Percentiles rank a stretch among this genome's conserved stretches.
phyloP scores from a whole-genome alignment of 2,113 vertebrate genomes.

The Pantherophis guttatus region DNA sequence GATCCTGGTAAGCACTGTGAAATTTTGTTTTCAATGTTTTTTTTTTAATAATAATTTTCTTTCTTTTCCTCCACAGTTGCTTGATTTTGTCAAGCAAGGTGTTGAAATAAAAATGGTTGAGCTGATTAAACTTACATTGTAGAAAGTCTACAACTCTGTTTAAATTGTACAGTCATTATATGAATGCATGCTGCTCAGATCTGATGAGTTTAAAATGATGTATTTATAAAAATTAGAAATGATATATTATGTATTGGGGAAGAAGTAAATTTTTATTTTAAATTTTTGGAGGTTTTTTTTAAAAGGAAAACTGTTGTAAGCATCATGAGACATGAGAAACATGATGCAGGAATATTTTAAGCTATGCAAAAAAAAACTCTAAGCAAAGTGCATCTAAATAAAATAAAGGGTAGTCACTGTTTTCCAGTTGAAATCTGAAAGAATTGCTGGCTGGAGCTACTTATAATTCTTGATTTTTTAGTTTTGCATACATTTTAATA shows the following conservation, averaged over 20 bases:
- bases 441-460: conserved; percentile 60
- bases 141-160: conserved; percentile 71
- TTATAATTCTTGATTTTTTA: conserved; percentile 60
- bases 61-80: conserved; percentile 34
- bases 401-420: conserved; percentile 52
- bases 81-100: conserved; percentile 70
- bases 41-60: conserved; percentile 47
- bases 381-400: conserved; percentile 40
- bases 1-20: conserved; percentile 69
- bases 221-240: conserved; percentile 75
- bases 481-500: conserved; percentile 61
- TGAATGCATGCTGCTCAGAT: conserved; percentile 76
- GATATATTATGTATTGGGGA: conserved; percentile 69
- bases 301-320: conserved; percentile 52
- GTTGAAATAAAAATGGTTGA: conserved; percentile 65
- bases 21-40: conserved; percentile 59
- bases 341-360: conserved; percentile 68
- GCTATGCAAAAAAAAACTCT: conserved; percentile 67
- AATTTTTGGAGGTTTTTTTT: conserved; percentile 26
- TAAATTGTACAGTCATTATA: conserved; percentile 75
- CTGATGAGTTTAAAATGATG: conserved; percentile 67
- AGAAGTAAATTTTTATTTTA: conserved; percentile 57
- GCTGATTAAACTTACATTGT: conserved; percentile 70
- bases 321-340: conserved; percentile 56
- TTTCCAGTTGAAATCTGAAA: conserved; percentile 61